Base-by-base conservation (phyloP, 2,888 invertebrate genomes). In the Sinotaia quadrata region DNA sequence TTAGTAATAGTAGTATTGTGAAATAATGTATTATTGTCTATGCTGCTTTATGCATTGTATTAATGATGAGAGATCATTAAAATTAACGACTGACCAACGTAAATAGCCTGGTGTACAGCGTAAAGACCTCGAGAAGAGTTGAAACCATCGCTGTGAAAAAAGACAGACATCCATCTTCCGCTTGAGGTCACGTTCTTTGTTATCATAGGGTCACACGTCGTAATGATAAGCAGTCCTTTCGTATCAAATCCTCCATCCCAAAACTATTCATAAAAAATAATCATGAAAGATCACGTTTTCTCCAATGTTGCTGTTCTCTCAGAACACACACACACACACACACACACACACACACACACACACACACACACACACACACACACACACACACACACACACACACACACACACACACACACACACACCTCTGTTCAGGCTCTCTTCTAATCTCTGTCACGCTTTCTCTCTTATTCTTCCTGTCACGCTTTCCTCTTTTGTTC, bases 151-250 rank as follows among this genome's bases (percentile, higher is more conserved):
- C 78, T 78, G 44, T 68, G 73, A 60, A 83, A 82, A 61, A 78
- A 69, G 18, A 83, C 66, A 73, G 75, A 78, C 75, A 83, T 65
- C 80, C 81, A 82, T n/a, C 77, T 68, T 0, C 76, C 74, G 0
- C 73, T 68, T 8, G 83, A 81, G 5, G 63, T 73, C 3, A 79
- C 69, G 21, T 70, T 57, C 7, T 65, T 33, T 47, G 75, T 73
- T 5, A 77, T 72, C 57, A 73, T 63, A 2, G 71, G 66, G 49
- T 57, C 70, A 58, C 78, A 78, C 10, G 63, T 69, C 8, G 27
- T 51, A 10, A 54, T 59, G 29, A 78, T 36, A 1, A 77, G 62
- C 67, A 31, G 68, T 66, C 5, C n/a, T 54, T 4, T 41, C 34
- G 33, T n/a, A n/a, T n/a, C n/a, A n/a, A n/a, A n/a, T n/a, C 44